A percentile compares a stretch with the other conserved stretches of the same genome.
phyloP scores from a whole-genome alignment of 23 tunicate species.

The Oikopleura vanhoeffeni region DNA sequence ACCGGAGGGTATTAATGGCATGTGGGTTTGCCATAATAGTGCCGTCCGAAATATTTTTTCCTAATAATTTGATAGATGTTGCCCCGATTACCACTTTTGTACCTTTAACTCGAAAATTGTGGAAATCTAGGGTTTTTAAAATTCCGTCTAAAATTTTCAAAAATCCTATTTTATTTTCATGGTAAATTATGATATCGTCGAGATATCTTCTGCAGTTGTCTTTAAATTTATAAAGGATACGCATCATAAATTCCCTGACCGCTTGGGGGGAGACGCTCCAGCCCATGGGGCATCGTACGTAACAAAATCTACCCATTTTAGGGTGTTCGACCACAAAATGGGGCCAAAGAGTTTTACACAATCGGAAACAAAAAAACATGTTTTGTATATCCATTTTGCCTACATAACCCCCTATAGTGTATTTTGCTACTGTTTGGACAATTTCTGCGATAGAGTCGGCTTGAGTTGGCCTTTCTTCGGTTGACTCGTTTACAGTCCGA shows the following conservation, averaged over 20 bases:
- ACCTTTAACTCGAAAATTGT: not conserved
- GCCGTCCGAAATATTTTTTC: not conserved
- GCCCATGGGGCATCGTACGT: not conserved
- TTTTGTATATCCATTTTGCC: not conserved
- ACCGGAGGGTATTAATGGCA: not conserved
- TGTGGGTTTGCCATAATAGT: not conserved
- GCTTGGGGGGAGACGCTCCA: not conserved
- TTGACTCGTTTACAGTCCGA: not conserved
- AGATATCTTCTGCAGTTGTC: no score
- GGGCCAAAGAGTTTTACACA: not conserved
- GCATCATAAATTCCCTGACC: not conserved
- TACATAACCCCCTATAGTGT: not conserved
- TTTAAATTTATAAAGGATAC: not conserved
- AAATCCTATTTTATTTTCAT: not conserved
- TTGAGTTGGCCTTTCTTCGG: not conserved
- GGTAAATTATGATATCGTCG: not conserved
- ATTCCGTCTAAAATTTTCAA: not conserved
- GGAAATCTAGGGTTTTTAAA: not conserved
- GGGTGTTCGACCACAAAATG: not conserved
- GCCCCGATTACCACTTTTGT: not conserved
- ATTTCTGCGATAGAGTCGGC: not conserved
- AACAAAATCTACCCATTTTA: not conserved
- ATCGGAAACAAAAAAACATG: not conserved
- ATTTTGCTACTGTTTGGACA: not conserved
- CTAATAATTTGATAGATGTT: not conserved